Percentiles rank a stretch among this genome's conserved stretches.
Evolutionary conservation across 2,113 vertebrate species (phyloP).

Genomic region (Taurulus bubalis): DNA sequence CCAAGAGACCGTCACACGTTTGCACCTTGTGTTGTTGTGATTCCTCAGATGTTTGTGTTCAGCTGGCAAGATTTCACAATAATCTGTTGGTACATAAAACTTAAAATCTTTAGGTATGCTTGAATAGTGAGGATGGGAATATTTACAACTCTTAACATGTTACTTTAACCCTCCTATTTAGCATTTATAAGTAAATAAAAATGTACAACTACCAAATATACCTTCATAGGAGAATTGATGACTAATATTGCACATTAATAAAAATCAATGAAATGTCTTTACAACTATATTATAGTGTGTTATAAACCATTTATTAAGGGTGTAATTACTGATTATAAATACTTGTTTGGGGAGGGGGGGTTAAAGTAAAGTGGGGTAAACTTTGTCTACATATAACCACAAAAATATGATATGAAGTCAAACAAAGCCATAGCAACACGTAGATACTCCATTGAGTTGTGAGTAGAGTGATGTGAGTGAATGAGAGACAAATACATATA

Average conservation of each 20-base stretch:
- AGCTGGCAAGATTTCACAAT: neutral
- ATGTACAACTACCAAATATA: neutral
- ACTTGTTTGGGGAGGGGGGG: neutral
- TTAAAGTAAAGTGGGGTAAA: neutral
- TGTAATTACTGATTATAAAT: neutral
- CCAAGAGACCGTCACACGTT: constrained; percentile 57
- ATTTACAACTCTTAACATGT: neutral
- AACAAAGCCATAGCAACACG: neutral
- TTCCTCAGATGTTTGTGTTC: constrained; percentile 12
- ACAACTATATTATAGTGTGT: neutral
- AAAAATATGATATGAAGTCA: neutral
- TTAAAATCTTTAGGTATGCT: too few relatives aligned
- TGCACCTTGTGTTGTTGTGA: constrained; percentile 60
- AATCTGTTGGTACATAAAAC: neutral
- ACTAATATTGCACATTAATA: neutral
- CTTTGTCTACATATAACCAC: neutral
- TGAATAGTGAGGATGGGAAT: neutral
- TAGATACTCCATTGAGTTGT: too few relatives aligned
- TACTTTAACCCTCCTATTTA: neutral
- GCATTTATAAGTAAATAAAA: neutral
- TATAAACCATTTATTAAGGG: neutral
- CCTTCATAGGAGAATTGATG: neutral
- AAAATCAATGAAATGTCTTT: neutral
- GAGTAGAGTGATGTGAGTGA: neutral
- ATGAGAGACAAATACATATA: too few relatives aligned